phyloP scores from a whole-genome alignment of 1,140 invertebrate species.

The Pristionchus pacificus region DNA sequence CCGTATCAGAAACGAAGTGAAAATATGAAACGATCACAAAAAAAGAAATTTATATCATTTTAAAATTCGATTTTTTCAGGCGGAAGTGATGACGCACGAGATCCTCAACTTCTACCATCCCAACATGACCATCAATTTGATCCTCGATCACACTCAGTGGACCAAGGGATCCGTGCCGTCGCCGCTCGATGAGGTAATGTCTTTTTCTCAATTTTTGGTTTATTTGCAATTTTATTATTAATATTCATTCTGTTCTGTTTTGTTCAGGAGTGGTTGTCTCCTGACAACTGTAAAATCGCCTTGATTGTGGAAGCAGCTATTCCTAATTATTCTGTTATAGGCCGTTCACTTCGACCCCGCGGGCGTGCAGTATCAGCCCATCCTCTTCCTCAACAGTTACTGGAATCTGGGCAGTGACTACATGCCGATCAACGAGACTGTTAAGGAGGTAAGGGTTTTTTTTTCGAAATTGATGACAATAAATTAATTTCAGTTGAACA shows the following conservation, averaged over 20 bases:
- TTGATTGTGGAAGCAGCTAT: too few species aligned
- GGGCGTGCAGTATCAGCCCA: constrained; percentile 81
- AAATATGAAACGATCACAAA: too few species aligned
- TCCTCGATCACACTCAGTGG: constrained; percentile 92
- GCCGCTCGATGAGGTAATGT: constrained; percentile 32
- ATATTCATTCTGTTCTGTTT: too few species aligned
- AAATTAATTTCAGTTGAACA: background rate
- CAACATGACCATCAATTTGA: constrained; percentile 89
- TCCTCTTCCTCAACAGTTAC: constrained; percentile 93
- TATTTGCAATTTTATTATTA: too few species aligned
- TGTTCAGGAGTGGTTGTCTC: too few species aligned
- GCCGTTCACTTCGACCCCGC: constrained; percentile 46
- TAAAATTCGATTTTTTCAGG: too few species aligned
- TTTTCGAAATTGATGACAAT: background rate
- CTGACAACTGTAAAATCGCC: too few species aligned
- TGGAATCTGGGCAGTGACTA: constrained; percentile 98
- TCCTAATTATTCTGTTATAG: too few species aligned
- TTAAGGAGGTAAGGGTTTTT: constrained; percentile 19
- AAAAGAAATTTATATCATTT: too few species aligned
- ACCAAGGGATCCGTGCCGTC: constrained; percentile 64
- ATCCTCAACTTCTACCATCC: constrained; percentile 97
- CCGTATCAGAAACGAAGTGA: too few species aligned
- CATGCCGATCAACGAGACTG: constrained; percentile 64
- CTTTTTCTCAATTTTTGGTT: too few species aligned
- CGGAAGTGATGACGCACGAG: constrained; percentile 10